phyloP scores from a whole-genome alignment of 2,888 invertebrate species.

The Xestia ashworthii region DNA sequence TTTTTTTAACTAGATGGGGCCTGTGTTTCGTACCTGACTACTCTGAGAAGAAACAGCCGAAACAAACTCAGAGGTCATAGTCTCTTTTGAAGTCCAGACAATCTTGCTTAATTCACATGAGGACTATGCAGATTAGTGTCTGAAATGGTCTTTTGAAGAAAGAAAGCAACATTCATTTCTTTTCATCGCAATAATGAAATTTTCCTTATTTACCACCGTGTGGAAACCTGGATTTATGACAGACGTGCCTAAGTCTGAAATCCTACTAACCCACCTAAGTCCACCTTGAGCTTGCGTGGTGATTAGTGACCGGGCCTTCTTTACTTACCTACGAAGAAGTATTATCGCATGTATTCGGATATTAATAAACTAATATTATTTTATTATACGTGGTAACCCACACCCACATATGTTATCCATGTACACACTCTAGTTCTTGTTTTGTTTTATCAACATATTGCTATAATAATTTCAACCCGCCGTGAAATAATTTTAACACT shows the following conservation, averaged over 20 bases:
- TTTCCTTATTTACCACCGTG: neutral
- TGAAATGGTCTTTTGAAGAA: too few relatives aligned
- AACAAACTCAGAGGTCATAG: too few relatives aligned
- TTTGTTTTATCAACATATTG: neutral
- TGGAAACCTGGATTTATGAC: neutral
- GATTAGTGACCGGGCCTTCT: neutral
- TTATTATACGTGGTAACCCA: neutral
- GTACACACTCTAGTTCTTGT: neutral
- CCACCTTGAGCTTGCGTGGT: neutral
- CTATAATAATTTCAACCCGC: neutral
- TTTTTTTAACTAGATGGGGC: too few relatives aligned
- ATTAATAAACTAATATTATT: neutral
- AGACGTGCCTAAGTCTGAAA: neutral
- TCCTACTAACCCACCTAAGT: too few relatives aligned
- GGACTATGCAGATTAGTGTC: too few relatives aligned
- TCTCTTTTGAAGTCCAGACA: too few relatives aligned
- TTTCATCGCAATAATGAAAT: neutral
- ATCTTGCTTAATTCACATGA: too few relatives aligned
- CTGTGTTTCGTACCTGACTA: too few relatives aligned
- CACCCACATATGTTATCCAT: neutral
- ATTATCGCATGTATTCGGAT: neutral
- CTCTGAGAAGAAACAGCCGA: too few relatives aligned
- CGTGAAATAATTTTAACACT: neutral
- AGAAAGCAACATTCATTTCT: neutral
- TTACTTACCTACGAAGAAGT: neutral